phyloP scores from a whole-genome alignment of 2,113 vertebrate genomes.

The Cyphomyrus plagiostoma region DNA sequence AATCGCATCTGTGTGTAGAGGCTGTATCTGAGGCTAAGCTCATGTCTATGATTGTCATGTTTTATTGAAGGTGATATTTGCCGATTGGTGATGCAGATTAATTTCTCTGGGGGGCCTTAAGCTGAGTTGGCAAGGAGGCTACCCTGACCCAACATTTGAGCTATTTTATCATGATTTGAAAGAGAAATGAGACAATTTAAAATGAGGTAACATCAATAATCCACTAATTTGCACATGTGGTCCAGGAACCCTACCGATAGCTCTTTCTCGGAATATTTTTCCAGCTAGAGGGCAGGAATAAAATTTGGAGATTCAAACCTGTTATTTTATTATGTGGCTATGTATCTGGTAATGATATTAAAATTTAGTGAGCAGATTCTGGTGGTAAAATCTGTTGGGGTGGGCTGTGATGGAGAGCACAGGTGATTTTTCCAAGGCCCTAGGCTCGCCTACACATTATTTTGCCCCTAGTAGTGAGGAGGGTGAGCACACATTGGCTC shows the following conservation, averaged over 20 bases:
- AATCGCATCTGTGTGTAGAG: neutral
- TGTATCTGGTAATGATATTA: neutral
- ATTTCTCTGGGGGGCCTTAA: neutral
- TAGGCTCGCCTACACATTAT: neutral
- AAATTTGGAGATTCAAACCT: neutral
- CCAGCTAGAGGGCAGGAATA: neutral
- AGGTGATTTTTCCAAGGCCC: neutral
- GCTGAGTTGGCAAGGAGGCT: neutral
- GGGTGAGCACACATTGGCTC: neutral
- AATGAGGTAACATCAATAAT: neutral
- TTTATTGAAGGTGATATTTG: neutral
- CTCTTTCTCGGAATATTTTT: neutral
- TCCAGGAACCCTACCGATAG: neutral
- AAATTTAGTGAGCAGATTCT: neutral
- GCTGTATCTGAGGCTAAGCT: neutral
- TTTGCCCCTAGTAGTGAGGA: neutral
- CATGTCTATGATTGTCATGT: neutral
- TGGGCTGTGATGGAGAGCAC: neutral
- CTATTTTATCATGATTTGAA: neutral
- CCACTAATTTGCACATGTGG: neutral
- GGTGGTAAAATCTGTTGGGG: neutral
- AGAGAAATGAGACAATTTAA: neutral
- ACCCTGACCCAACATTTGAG: neutral
- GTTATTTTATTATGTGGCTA: neutral
- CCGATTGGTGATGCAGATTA: neutral